A percentile compares a stretch with the other conserved stretches of the same genome.
These are phyloP conservation scores for Drosophila nigritarsus DNA, from an alignment of 2,888 invertebrate genomes.

Conservation along the genomic window DNA sequence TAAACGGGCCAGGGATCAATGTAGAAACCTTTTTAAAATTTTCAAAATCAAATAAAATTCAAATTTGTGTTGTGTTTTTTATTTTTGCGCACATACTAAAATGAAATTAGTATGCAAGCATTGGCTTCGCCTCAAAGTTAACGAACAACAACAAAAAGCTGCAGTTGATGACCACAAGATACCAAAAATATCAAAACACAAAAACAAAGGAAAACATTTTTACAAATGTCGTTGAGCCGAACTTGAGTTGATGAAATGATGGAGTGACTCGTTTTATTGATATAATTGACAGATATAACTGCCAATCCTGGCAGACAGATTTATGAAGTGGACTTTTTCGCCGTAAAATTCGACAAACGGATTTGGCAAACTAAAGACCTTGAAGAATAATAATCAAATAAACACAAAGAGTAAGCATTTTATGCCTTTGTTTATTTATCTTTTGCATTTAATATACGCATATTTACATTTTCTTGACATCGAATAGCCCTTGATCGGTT, in stretches of 20 bases:
- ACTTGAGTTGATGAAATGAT: slow-evolving; percentile 41
- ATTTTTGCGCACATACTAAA: slow-evolving; percentile 29
- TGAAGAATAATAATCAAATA: neutral
- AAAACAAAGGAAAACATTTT: neutral
- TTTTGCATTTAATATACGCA: neutral
- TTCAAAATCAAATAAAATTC: slow-evolving; percentile 40
- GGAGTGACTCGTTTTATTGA: slow-evolving; percentile 59
- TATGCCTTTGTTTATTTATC: neutral
- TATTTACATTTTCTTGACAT: neutral
- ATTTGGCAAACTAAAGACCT: neutral
- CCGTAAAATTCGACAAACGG: neutral
- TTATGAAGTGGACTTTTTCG: slow-evolving; percentile 42
- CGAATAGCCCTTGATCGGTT: neutral
- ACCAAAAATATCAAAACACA: slow-evolving; percentile 16
- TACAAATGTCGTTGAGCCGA: slow-evolving; percentile 48
- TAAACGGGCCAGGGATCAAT: slow-evolving; percentile 50
- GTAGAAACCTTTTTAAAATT: slow-evolving; percentile 30
- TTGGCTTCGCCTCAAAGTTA: slow-evolving; percentile 18
- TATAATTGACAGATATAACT: slow-evolving; percentile 68
- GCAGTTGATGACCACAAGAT: slow-evolving; percentile 49
- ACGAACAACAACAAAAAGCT: slow-evolving; percentile 18
- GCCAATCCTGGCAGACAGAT: slow-evolving; percentile 39
- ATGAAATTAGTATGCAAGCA: slow-evolving; percentile 35
- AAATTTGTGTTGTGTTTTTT: slow-evolving; percentile 13
- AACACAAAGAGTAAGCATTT: neutral